phyloP scores from a whole-genome alignment of 2,888 invertebrate genomes.

The Drosophila conformis region DNA sequence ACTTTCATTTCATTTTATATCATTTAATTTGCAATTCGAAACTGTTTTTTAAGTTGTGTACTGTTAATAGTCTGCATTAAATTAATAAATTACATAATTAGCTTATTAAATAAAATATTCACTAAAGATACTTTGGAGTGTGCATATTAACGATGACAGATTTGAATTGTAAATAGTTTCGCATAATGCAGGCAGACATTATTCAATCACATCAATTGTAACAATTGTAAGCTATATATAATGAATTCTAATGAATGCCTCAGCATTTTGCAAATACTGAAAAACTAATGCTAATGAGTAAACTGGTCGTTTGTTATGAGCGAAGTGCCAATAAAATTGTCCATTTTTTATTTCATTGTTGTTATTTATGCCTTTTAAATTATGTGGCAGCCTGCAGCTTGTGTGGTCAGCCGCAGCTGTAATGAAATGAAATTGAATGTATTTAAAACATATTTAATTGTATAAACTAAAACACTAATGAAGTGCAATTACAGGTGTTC shows the following conservation, averaged over 20 bases:
- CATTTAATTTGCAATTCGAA: no score
- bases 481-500: background rate
- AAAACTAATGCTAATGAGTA: background rate
- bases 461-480: slow-evolving; percentile 1
- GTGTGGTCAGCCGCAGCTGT: slow-evolving; percentile 23
- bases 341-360: background rate
- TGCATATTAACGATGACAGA: background rate
- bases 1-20: no score
- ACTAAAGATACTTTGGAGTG: no score
- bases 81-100: background rate
- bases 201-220: background rate
- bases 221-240: background rate
- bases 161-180: background rate
- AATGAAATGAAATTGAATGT: slow-evolving; percentile 11
- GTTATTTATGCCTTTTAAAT: background rate
- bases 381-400: background rate
- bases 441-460: slow-evolving; percentile 16
- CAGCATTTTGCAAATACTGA: background rate
- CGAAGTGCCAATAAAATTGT: background rate
- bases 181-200: background rate
- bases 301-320: background rate
- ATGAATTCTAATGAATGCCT: background rate
- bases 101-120: no score
- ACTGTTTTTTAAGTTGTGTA: no score
- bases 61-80: background rate